Evolutionary conservation across 2,797 vertebrate genomes (phyloP), one percentile per base, ranked within the genome.

Genomic region (Alcedo quadribrachys): DNA sequence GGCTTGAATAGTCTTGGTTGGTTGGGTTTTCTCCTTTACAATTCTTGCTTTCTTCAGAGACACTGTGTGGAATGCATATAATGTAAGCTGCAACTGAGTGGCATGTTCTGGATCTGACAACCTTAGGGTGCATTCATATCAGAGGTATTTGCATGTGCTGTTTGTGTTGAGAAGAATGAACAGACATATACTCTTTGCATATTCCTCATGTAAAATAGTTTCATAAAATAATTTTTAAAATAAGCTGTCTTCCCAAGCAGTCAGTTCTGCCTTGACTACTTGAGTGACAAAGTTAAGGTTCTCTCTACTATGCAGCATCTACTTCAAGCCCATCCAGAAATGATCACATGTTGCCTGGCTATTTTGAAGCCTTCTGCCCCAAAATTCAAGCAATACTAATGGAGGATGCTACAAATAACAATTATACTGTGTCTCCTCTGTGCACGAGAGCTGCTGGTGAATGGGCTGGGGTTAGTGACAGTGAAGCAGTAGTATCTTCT

Each of bases 61-160:
- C 11, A 18, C 2, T 21, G 17, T 30, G 9, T 65, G 25, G 24
- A 85, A 63, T 35, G 48, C 4, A 1, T 12, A 40, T 50, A 18
- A 21, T 77, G 48, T 46, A 50, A 78, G 21, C 12, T 45, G 57
- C 22, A 54, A 62, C 60, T n/a, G 15, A 60, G n/a, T 32, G 58
- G 37, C 6, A 46, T 58, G 30, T 87, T 85, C 55, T 87, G 74
- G 22, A 71, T 78, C 19, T 81, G 83, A 33, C 15, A 66, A 30
- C 28, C 16, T 70, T 32, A 19, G 30, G 28, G 22, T 77, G 10
- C 22, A 71, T 55, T 32, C 15, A 6, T 62, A 42, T 78, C 20
- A 6, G 35, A 84, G 35, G 37, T 28, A n/a, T 5, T 43, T 61
- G 12, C 11, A 11, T 0, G 0, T 16, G 5, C 54, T 67, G 6